Conservation (phyloP, 2,888 invertebrate genomes). For the Phengaris alcon region DNA sequence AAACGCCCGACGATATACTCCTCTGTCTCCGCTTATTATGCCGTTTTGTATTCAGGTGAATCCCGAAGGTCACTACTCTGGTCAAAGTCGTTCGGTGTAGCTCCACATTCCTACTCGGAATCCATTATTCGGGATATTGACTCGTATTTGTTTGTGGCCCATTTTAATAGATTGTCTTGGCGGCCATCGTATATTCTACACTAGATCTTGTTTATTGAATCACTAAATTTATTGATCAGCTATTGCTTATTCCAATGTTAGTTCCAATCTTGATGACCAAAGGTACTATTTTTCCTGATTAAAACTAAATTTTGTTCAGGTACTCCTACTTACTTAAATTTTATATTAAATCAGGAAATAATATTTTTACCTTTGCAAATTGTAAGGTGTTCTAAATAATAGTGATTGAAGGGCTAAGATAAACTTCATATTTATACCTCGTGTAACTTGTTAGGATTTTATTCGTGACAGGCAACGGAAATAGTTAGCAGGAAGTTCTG, state of each 20-base stretch:
- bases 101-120: conserved; percentile 8
- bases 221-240: neutral
- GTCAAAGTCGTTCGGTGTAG: conserved; percentile 42
- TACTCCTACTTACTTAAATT: too few species aligned
- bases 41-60: conserved; percentile 68
- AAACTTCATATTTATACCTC: conserved; percentile 9
- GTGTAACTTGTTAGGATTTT: conserved; percentile 13
- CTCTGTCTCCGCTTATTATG: conserved; percentile 60
- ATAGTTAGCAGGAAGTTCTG: conserved; percentile 20
- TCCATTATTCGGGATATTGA: conserved; percentile 40
- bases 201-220: neutral
- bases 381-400: conserved; percentile 31
- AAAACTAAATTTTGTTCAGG: too few species aligned
- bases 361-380: neutral
- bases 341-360: neutral
- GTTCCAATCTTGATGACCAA: too few species aligned
- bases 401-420: neutral
- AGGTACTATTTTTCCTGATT: too few species aligned
- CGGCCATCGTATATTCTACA: neutral
- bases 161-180: conserved; percentile 32
- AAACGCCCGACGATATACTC: conserved; percentile 66
- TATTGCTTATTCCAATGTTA: too few species aligned
- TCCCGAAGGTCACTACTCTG: conserved; percentile 72
- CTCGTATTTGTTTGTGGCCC: neutral
- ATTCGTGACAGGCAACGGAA: conserved; percentile 18